phyloP scores from a whole-genome alignment of 2,888 invertebrate species.

The Lymantria monacha region DNA sequence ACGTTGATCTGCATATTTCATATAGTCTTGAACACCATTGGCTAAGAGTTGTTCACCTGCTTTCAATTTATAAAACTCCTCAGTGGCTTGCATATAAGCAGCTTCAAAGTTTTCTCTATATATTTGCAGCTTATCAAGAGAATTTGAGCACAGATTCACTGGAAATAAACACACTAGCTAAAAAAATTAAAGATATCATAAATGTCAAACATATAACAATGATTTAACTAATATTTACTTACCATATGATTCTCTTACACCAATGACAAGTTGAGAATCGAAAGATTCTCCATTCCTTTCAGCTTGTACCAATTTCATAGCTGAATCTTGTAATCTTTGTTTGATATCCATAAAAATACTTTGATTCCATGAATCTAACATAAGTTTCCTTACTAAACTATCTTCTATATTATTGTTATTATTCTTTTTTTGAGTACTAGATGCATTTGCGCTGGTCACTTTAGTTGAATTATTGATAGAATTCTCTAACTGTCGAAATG shows the following conservation, averaged over 20 bases:
- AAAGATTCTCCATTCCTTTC: slow-evolving; percentile 99
- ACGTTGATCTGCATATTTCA: slow-evolving; percentile 97
- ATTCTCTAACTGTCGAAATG: slow-evolving; percentile 95
- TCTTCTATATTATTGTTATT: slow-evolving; percentile 88
- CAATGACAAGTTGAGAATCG: slow-evolving; percentile 98
- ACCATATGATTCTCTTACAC: slow-evolving; percentile 98
- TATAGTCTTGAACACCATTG: slow-evolving; percentile 98
- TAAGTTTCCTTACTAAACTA: slow-evolving; percentile 95
- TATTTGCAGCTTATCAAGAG: slow-evolving; percentile 95
- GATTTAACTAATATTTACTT: slow-evolving; percentile 34
- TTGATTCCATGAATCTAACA: slow-evolving; percentile 99
- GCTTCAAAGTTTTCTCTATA: slow-evolving; percentile 98
- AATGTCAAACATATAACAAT: not conserved
- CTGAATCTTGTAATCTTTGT: slow-evolving; percentile 94
- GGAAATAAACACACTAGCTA: slow-evolving; percentile 26
- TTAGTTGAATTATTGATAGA: slow-evolving; percentile 85
- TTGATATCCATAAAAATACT: slow-evolving; percentile 98
- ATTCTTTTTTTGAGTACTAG: slow-evolving; percentile 74
- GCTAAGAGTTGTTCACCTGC: slow-evolving; percentile 93
- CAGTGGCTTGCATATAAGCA: slow-evolving; percentile 96
- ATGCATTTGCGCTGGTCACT: slow-evolving; percentile 62
- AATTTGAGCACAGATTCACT: slow-evolving; percentile 97
- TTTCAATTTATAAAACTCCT: slow-evolving; percentile 95
- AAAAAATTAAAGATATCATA: not conserved
- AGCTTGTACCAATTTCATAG: slow-evolving; percentile 98